Conservation (phyloP, 2,797 vertebrate genomes). For the Crypturellus tataupa region DNA sequence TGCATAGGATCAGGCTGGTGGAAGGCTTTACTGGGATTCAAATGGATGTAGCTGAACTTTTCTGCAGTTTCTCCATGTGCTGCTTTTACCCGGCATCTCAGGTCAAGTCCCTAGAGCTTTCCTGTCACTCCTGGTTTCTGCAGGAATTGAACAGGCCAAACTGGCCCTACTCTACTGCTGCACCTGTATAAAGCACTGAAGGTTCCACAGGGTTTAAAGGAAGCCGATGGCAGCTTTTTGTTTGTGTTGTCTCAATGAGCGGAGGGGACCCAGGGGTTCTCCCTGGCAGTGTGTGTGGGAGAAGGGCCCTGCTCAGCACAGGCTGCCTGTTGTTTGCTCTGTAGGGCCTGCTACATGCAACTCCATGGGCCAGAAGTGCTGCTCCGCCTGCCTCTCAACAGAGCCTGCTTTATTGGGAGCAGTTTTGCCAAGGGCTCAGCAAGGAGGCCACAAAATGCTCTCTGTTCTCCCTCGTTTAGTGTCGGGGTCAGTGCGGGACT, state of each 20-base stretch:
- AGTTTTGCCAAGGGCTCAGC: neutral
- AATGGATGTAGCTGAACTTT: neutral
- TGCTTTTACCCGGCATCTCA: neutral
- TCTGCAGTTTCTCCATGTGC: neutral
- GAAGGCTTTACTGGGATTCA: neutral
- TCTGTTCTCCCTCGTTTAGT: conserved; percentile 55
- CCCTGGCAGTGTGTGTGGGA: neutral
- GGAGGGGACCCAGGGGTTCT: conserved; percentile 10
- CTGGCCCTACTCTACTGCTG: neutral
- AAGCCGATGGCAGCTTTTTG: neutral
- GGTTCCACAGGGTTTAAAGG: neutral
- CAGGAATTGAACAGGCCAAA: neutral
- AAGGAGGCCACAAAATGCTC: conserved; percentile 28
- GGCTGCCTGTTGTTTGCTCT: conserved; percentile 32
- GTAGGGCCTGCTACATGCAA: neutral
- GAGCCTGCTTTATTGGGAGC: conserved; percentile 55
- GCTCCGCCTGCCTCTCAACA: conserved; percentile 43
- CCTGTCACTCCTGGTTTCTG: neutral
- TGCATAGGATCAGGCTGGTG: neutral
- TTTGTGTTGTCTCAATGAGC: neutral
- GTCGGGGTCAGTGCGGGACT: neutral
- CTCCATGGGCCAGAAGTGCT: conserved; percentile 38
- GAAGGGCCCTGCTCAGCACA: neutral
- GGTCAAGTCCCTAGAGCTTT: neutral
- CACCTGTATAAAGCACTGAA: neutral